Percentiles rank a stretch among this genome's conserved stretches.
These are phyloP conservation scores for Sarcophaga caerulescens DNA, from an alignment of 2,888 invertebrate species.

Conservation along the genomic window DNA sequence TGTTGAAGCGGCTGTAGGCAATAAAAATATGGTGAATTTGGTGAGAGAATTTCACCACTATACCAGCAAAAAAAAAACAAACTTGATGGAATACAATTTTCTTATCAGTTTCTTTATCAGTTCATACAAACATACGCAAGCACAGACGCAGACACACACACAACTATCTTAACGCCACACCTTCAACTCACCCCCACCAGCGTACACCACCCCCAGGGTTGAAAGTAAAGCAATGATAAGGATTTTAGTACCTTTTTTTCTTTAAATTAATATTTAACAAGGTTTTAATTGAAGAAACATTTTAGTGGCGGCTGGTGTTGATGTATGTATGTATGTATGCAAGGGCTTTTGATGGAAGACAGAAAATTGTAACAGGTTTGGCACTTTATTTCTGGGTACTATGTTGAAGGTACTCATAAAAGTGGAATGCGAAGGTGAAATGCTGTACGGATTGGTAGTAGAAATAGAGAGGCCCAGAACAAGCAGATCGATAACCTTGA, in stretches of 20 bases:
- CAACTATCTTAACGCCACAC: too few relatives aligned
- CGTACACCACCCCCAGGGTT: background rate
- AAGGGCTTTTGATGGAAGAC: too few relatives aligned
- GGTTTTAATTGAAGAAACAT: background rate
- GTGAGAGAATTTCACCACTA: too few relatives aligned
- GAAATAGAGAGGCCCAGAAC: too few relatives aligned
- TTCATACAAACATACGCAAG: background rate
- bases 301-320: background rate
- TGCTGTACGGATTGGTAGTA: too few relatives aligned
- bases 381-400: background rate
- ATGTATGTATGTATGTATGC: too few relatives aligned
- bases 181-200: background rate
- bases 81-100: background rate
- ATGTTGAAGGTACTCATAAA: background rate
- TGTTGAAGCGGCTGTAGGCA: too few relatives aligned
- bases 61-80: too few relatives aligned
- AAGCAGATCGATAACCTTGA: too few relatives aligned
- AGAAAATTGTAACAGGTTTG: too few relatives aligned
- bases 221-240: background rate
- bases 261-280: background rate
- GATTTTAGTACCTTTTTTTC: background rate
- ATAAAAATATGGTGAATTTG: too few relatives aligned
- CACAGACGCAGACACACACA: background rate
- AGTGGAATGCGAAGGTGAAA: too few relatives aligned
- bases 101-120: slow-evolving; percentile 49